Evolutionary conservation across 2,113 vertebrate species (phyloP), one percentile per base, ranked within the genome.

Genomic region (Reinhardtius hippoglossoides): DNA sequence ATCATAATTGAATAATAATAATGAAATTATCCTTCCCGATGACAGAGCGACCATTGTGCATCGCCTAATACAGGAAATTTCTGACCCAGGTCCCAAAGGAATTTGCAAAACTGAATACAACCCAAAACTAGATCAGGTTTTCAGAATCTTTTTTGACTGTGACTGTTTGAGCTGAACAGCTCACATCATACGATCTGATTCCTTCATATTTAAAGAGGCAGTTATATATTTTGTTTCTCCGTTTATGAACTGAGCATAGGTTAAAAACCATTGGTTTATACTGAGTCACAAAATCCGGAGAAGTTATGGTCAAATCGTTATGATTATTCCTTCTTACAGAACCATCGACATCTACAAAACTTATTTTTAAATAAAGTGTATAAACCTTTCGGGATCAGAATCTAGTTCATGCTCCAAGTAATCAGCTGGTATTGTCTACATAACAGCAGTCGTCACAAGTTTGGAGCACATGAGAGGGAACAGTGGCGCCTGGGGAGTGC

Each of bases 391-490:
- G 9, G 8, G 14, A 54, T 8, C 21, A 23, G 54, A 52, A 31
- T 3, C 7, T 7, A 3, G 18, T 40, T 10, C 1, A 27, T 44
- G 16, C 46, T 1, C 10, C 9, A 50, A 37, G 20, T 31, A 24
- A 69, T 80, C 62, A 66, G 23, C 15, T 44, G 27, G 10, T 40
- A 26, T 24, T 5, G 76, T 52, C 69, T 78, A 37, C 71, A 74
- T 42, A 35, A 35, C 42, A 65, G 54, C 24, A 44, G 44, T 2
- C 40, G 31, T 87, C 83, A 91, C 88, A 90, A 84, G 86, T 60
- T 70, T 58, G 40, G 77, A 86, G 44, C 84, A 77, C 83, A 83
- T 83, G 78, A 80, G 63, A 65, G 23, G 37, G 78, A 69, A 76
- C 66, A 64, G n/a, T 21, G 55, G 60, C 8, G 59, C 59, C 72